phyloP scores from a whole-genome alignment of 2,888 invertebrate genomes.

The Mystacides longicornis region DNA sequence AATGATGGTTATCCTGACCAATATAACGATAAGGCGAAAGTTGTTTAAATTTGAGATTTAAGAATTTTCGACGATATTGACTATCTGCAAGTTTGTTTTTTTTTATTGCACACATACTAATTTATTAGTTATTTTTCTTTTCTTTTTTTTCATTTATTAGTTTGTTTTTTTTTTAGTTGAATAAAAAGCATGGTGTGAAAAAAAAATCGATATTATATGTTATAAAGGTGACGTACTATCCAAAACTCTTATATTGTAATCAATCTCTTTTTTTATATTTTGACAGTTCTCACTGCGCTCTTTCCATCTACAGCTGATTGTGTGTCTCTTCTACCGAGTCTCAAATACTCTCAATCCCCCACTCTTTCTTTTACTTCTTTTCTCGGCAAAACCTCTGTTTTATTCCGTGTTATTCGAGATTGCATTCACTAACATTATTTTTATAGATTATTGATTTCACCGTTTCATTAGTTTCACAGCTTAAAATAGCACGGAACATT shows the following conservation, averaged over 20 bases:
- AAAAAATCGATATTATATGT: too few relatives aligned
- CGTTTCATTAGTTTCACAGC: not conserved
- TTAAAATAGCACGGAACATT: not conserved
- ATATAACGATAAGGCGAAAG: not conserved
- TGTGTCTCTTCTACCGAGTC: slow-evolving; percentile 21
- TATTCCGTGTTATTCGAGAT: slow-evolving; percentile 21
- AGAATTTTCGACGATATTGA: not conserved
- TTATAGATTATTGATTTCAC: not conserved
- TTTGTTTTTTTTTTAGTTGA: too few relatives aligned
- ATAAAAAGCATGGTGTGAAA: too few relatives aligned
- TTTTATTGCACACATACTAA: not conserved
- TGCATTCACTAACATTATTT: not conserved
- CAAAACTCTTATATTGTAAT: slow-evolving; percentile 45
- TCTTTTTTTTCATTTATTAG: not conserved
- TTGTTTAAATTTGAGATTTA: too few relatives aligned
- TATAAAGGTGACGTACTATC: slow-evolving; percentile 65
- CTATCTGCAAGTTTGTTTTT: not conserved
- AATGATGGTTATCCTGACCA: not conserved
- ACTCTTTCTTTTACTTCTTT: not conserved
- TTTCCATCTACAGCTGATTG: slow-evolving; percentile 15
- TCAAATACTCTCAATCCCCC: slow-evolving; percentile 4
- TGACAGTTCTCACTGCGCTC: slow-evolving; percentile 19
- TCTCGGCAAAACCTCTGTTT: slow-evolving; percentile 13
- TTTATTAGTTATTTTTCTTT: slow-evolving; percentile 3
- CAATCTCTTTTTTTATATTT: slow-evolving; percentile 19